Percentiles rank a stretch among this genome's conserved stretches.
phyloP scores from a whole-genome alignment of 2,797 vertebrate genomes.

The Characodon lateralis region DNA sequence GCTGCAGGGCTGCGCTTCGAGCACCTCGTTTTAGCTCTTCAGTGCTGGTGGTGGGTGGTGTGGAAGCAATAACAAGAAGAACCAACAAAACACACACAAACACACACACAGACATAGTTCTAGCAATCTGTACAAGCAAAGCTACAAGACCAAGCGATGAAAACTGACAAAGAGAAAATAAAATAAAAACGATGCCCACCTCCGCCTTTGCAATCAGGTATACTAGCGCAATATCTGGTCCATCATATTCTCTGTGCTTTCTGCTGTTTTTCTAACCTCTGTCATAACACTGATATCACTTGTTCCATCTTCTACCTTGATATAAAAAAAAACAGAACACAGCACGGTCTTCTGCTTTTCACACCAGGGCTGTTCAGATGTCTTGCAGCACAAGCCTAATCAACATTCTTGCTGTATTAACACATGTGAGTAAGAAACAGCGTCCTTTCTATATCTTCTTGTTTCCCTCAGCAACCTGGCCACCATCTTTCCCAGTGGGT shows the following conservation, averaged over 20 bases:
- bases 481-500: slow-evolving; percentile 55
- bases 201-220: slow-evolving; percentile 25
- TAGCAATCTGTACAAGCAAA: slow-evolving; percentile 46
- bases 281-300: slow-evolving; percentile 45
- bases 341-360: not conserved
- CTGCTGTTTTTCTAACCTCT: slow-evolving; percentile 26
- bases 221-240: slow-evolving; percentile 37
- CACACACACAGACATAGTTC: not conserved
- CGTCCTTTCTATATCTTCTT: slow-evolving; percentile 46
- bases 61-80: slow-evolving; percentile 52
- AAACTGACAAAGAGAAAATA: slow-evolving; percentile 46
- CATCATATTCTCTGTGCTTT: slow-evolving; percentile 20
- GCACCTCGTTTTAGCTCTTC: slow-evolving; percentile 46
- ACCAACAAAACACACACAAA: slow-evolving; percentile 42
- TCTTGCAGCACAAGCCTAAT: slow-evolving; percentile 15
- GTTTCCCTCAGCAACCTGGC: slow-evolving; percentile 57
- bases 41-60: slow-evolving; percentile 47
- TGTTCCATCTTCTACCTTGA: slow-evolving; percentile 43
- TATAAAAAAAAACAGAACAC: slow-evolving; percentile 27
- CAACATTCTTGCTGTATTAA: slow-evolving; percentile 28
- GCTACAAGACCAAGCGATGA: slow-evolving; percentile 26
- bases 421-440: slow-evolving; percentile 20
- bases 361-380: not conserved
- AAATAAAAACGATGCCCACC: slow-evolving; percentile 17
- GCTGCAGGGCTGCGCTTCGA: slow-evolving; percentile 45